Evolutionary conservation across 2,888 invertebrate genomes (phyloP), one percentile per base, ranked within the genome.

Genomic region (Drosophila infuscata): DNA sequence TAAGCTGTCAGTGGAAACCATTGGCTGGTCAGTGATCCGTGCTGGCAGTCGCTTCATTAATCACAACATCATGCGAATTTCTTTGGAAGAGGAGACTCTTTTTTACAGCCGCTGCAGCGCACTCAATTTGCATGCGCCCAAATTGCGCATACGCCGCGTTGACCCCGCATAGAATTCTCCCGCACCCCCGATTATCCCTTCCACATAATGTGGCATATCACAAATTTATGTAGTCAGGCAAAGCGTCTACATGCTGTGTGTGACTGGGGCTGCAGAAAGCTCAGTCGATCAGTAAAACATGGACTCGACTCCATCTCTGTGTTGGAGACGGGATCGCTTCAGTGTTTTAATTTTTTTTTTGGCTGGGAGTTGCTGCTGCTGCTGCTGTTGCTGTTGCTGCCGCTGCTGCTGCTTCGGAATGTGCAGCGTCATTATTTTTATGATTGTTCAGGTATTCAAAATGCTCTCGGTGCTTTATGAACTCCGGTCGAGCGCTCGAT

Each of bases 361-460:
- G 67, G 43, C 46, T 51, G 57, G 57, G 52, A 32, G 54, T 46
- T 52, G 57, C 33, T 51, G 69, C 32, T 25, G 25, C 25, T 25
- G 25, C 25, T 25, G 73, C n/a, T 29, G 70, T 17, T 58, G 70
- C 43, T 58, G 76, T 43, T 32, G 59, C 58, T 41, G 60, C 33
- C 11, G 58, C 53, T 70, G 83, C 74, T 76, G 79, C 76, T 68
- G 80, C 82, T 75, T 79, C 56, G 92, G 92, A 92, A 92, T 93
- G 92, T 83, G 92, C 92, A 89, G 83, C 81, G 91, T 92, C 92
- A 92, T 92, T 91, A 89, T 89, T 91, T 92, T 90, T 81, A 81
- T 91, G 91, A 88, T 91, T 92, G 91, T 91, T 91, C 91, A 80
- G 79, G 86, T 83, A 90, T 88, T 90, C 85, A 89, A 82, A 87